Evolutionary conservation across 1,140 invertebrate genomes (phyloP).

Genomic region (Dendrolimus kikuchii): DNA sequence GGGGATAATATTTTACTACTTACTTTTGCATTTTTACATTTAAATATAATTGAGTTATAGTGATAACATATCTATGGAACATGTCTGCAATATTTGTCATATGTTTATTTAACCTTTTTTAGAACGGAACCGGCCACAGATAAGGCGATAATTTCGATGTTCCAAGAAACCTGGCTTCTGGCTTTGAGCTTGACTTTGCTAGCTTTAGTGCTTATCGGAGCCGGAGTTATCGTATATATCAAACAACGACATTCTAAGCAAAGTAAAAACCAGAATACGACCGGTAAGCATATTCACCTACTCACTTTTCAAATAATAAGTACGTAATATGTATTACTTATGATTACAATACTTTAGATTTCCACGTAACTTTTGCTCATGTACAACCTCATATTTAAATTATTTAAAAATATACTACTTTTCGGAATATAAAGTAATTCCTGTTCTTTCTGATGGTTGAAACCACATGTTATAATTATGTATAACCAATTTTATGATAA

Average conservation of each 20-base stretch:
- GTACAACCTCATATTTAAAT: no score
- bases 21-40: no score
- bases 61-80: not conserved
- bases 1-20: no score
- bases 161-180: conserved; percentile 66
- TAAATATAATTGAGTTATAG: no score
- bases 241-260: conserved; percentile 49
- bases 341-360: conserved; percentile 6
- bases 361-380: conserved; percentile 4
- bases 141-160: conserved; percentile 62
- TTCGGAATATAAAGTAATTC: no score
- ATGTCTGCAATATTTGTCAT: conserved; percentile 3
- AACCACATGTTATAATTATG: no score
- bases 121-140: conserved; percentile 64
- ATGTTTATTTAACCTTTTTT: conserved; percentile 28
- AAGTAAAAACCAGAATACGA: conserved; percentile 51
- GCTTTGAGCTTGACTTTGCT: conserved; percentile 53
- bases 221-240: conserved; percentile 51
- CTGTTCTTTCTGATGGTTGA: no score
- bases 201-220: conserved; percentile 46
- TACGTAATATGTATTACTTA: not conserved
- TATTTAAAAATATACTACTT: no score
- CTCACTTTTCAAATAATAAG: no score
- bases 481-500: no score
- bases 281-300: conserved; percentile 26